Conservation (phyloP, 2,113 vertebrate species). For the Piprites chloris region DNA sequence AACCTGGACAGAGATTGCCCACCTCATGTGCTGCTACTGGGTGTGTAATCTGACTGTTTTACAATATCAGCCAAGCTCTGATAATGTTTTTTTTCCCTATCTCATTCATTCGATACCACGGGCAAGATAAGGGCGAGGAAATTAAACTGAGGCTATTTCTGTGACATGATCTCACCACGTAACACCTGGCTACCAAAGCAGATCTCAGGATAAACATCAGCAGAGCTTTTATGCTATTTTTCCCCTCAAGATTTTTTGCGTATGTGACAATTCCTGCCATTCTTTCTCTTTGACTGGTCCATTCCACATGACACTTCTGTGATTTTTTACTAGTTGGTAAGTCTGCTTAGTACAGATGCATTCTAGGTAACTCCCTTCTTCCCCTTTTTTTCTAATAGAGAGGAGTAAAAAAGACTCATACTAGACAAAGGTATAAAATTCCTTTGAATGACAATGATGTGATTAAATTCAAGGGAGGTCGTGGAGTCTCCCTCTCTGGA, state of each 20-base stretch:
- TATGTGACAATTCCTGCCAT: not conserved
- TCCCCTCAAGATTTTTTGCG: not conserved
- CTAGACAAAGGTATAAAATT: not conserved
- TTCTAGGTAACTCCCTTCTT: not conserved
- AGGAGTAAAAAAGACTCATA: not conserved
- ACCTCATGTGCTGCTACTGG: not conserved
- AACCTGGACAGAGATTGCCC: not conserved
- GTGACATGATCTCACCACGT: conserved; percentile 2
- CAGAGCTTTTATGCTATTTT: not conserved
- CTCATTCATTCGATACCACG: not conserved
- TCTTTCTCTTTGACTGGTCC: not conserved
- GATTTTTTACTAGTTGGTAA: not conserved
- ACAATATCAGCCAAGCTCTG: not conserved
- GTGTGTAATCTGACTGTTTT: fast-evolving
- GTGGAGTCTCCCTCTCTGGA: not conserved
- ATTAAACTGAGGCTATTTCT: conserved; percentile 17
- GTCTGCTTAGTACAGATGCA: not conserved
- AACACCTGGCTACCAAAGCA: not conserved
- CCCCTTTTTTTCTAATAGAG: not conserved
- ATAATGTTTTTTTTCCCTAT: not conserved
- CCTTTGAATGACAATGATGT: not conserved
- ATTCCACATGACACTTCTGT: not conserved
- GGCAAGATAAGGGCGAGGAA: not conserved
- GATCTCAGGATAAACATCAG: not conserved
- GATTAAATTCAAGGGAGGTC: not conserved